Evolutionary conservation across 1,140 invertebrate species (phyloP).

Genomic region (Caenorhabditis briggsae): DNA sequence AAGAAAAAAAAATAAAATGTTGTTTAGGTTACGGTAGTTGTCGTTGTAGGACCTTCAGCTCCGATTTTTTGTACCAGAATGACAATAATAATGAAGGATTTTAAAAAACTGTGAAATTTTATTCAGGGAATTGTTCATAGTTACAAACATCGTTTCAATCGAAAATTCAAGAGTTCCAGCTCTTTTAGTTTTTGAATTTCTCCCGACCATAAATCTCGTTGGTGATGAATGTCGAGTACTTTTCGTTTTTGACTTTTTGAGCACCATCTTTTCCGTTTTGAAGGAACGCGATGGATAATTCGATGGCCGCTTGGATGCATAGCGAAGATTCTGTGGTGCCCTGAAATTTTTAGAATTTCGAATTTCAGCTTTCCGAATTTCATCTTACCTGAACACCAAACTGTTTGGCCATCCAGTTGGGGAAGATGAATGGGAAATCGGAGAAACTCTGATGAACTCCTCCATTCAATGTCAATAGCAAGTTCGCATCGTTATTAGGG

Average conservation of each 20-base stretch:
- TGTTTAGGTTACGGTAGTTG: too few relatives aligned
- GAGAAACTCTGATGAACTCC: constrained; percentile 79
- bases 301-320: constrained; percentile 6
- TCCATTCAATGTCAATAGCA: constrained; percentile 73
- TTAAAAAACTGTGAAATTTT: too few relatives aligned
- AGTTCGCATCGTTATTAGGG: neutral
- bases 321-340: neutral
- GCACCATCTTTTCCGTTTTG: constrained; percentile 3
- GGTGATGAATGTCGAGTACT: neutral
- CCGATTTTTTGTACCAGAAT: too few relatives aligned
- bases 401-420: constrained; percentile 76
- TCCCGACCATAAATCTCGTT: constrained; percentile 16
- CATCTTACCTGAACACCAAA: constrained; percentile 77
- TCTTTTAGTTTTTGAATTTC: neutral
- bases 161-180: too few relatives aligned
- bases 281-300: neutral
- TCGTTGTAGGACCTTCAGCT: too few relatives aligned
- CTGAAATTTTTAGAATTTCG: neutral
- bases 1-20: too few relatives aligned
- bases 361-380: too few relatives aligned
- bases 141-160: too few relatives aligned
- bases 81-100: too few relatives aligned
- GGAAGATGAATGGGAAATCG: constrained; percentile 79
- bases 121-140: too few relatives aligned
- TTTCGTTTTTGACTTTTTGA: neutral